phyloP scores from a whole-genome alignment of 2,888 invertebrate genomes.

The Mythimna vitellina region DNA sequence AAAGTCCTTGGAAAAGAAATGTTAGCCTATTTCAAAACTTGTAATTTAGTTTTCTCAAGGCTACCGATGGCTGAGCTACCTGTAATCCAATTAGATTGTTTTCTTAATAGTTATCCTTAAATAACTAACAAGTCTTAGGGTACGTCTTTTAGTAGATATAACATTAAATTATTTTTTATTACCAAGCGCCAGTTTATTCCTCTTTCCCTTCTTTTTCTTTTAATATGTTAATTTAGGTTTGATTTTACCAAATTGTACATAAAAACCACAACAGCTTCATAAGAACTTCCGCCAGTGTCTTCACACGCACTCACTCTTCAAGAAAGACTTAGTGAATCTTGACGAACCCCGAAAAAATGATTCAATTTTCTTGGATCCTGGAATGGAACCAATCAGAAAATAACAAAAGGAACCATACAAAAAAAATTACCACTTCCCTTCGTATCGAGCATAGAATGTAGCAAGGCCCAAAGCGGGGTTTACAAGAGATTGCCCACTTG shows the following conservation, averaged over 20 bases:
- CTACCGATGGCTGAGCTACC: background rate
- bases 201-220: background rate
- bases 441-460: background rate
- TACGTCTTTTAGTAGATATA: background rate
- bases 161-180: no score
- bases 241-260: background rate
- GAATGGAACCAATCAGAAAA: background rate
- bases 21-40: conserved; percentile 25
- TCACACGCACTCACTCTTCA: background rate
- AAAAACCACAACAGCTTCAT: background rate
- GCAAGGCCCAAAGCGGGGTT: background rate
- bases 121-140: background rate
- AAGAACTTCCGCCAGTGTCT: background rate
- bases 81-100: conserved; percentile 38
- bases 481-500: background rate
- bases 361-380: background rate
- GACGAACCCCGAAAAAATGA: background rate
- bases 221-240: background rate
- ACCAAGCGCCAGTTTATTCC: no score
- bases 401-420: background rate
- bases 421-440: background rate
- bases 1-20: conserved; percentile 29
- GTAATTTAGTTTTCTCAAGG: conserved; percentile 21
- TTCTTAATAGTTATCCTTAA: conserved; percentile 18
- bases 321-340: background rate